phyloP scores from a whole-genome alignment of 2,888 invertebrate species.

The Augochlorella aurata region DNA sequence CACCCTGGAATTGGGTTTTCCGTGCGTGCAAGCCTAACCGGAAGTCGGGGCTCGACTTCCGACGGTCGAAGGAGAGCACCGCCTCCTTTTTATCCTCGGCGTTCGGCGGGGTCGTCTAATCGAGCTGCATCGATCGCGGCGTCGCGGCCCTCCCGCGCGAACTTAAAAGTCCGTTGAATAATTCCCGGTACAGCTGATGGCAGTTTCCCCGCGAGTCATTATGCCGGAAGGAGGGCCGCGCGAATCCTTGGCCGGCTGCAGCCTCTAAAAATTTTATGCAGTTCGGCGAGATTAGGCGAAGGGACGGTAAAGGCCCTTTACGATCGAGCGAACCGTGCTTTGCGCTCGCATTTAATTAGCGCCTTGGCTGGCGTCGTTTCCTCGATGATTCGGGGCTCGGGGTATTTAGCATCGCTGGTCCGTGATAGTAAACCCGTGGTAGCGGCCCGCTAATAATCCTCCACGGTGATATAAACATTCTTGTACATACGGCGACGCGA shows the following conservation, averaged over 20 bases:
- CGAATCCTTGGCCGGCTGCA: constrained; percentile 24
- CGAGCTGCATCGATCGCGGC: constrained; percentile 6
- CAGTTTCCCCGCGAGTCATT: constrained; percentile 21
- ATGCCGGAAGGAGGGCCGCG: constrained; percentile 11
- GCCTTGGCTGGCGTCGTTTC: not conserved
- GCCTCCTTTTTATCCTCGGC: not conserved
- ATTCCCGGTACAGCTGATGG: constrained; percentile 23
- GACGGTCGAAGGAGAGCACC: not conserved
- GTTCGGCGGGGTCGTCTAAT: not conserved
- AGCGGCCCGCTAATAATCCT: not conserved
- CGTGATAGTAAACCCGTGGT: not conserved
- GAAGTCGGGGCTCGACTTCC: constrained; percentile 10
- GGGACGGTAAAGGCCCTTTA: constrained; percentile 21
- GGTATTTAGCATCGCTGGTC: not conserved
- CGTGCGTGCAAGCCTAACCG: constrained; percentile 22
- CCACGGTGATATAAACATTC: not conserved
- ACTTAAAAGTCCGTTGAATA: constrained; percentile 18
- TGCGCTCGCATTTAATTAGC: constrained; percentile 17
- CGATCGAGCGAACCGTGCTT: not conserved
- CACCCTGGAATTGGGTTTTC: constrained; percentile 35
- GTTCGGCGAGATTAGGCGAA: constrained; percentile 6
- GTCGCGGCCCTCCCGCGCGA: not conserved
- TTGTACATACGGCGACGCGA: not conserved
- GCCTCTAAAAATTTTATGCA: constrained; percentile 34
- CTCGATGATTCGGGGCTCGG: not conserved